Percentiles rank a stretch among this genome's conserved stretches.
These are phyloP conservation scores for Trachelus iudaicus DNA, from an alignment of 2,888 invertebrate species.

Conservation along the genomic window DNA sequence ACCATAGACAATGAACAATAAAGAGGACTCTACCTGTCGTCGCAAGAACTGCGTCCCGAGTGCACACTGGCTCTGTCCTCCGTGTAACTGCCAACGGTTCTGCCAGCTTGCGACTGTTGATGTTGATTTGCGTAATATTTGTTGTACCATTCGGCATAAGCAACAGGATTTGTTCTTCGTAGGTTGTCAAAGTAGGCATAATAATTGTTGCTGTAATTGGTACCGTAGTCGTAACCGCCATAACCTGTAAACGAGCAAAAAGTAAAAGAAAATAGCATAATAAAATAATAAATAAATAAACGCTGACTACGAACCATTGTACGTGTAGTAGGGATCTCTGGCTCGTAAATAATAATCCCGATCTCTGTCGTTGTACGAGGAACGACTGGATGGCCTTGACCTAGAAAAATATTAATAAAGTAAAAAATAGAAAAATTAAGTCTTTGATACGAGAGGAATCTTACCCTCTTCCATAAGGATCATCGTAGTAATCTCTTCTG, in stretches of 20 bases:
- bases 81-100: constrained; percentile 57
- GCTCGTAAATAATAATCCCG: constrained; percentile 55
- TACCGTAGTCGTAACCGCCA: constrained; percentile 52
- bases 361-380: constrained; percentile 62
- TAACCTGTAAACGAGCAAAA: constrained; percentile 36
- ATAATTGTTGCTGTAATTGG: constrained; percentile 62
- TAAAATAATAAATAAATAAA: background rate
- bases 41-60: constrained; percentile 85
- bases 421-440: background rate
- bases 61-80: constrained; percentile 84
- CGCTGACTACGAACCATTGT: constrained; percentile 45
- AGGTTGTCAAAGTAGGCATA: constrained; percentile 84
- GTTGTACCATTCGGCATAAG: constrained; percentile 82
- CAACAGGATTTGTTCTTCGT: constrained; percentile 80
- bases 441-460: background rate
- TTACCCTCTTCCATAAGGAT: constrained; percentile 57
- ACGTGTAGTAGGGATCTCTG: constrained; percentile 58
- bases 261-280: too few relatives aligned
- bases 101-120: constrained; percentile 46
- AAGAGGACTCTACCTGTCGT: constrained; percentile 70
- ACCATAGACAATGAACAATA: constrained; percentile 29
- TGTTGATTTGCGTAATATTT: constrained; percentile 72
- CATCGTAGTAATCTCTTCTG: constrained; percentile 58
- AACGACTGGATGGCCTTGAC: constrained; percentile 62
- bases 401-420: constrained; percentile 32